Base-by-base conservation (phyloP, 2,888 invertebrate species). In the Drosophila maculinotata region DNA sequence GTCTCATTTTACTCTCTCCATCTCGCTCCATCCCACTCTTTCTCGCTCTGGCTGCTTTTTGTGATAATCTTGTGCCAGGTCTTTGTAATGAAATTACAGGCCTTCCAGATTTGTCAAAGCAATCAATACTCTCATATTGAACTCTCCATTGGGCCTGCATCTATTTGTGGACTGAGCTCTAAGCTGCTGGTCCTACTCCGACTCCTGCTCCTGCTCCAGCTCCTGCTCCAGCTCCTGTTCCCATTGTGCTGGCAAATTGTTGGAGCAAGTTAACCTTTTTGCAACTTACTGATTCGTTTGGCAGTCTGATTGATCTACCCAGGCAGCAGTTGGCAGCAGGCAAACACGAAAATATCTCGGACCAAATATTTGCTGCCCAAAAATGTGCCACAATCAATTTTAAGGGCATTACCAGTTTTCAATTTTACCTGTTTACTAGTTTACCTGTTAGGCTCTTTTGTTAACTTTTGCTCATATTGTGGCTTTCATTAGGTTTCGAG, bases 1-100 rank as follows among this genome's bases (percentile, higher is more conserved):
- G 38, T 59, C 30, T 44, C 53, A 30, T 35, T 52, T 57, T 44
- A 20, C 30, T 14, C 31, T n/a, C 14, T n/a, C 14, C 15, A 36
- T 8, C 10, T n/a, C 14, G 23, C 42, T 8, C 10, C 12, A 12
- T 20, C 25, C 8, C n/a, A n/a, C 47, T 38, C 15, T 3, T 2
- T 31, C 36, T 38, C 14, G 9, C n/a, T 36, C 14, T 81, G 68
- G 84, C 30, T 75, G 69, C 69, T 69, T 69, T 63, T n/a, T n/a
- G n/a, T n/a, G n/a, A n/a, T n/a, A n/a, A n/a, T n/a, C n/a, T n/a
- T 69, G 56, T 56, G 54, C 58, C 42, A 58, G 41, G 69, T 53
- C 60, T 76, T 76, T 79, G 77, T 76, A 86, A 86, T 86, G 67
- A 83, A 79, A 86, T 80, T 86, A 83, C 80, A 59, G 51, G 59